Evolutionary conservation across 2,797 vertebrate species (phyloP).

Genomic region (Melanitta fusca): DNA sequence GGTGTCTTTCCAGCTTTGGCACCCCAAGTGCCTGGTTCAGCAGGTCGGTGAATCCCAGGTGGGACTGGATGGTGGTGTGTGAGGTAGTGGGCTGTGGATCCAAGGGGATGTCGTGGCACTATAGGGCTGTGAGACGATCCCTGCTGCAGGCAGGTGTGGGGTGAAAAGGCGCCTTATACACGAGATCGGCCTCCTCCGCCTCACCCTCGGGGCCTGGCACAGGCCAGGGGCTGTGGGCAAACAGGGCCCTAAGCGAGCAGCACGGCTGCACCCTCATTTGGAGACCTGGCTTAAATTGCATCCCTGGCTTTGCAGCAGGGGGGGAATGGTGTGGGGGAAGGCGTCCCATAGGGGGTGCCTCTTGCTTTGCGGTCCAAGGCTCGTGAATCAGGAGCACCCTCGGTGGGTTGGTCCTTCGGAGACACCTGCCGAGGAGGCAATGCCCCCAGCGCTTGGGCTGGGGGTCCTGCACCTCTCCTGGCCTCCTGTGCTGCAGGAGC

Average conservation of each 20-base stretch:
- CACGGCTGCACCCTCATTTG: not conserved
- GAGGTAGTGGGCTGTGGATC: rapidly evolving
- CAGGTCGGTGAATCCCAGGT: rapidly evolving
- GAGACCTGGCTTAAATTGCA: not conserved
- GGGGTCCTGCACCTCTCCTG: too few species aligned
- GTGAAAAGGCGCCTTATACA: not conserved
- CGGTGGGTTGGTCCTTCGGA: not conserved
- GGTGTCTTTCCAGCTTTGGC: not conserved
- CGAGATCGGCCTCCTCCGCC: not conserved
- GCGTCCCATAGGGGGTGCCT: not conserved
- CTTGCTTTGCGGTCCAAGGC: not conserved
- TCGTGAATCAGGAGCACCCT: not conserved
- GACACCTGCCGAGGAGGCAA: not conserved
- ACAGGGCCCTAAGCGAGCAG: not conserved
- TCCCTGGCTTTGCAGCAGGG: not conserved
- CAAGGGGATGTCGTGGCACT: not conserved
- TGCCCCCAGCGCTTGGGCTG: not conserved
- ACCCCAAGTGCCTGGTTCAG: rapidly evolving
- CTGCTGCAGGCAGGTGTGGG: not conserved
- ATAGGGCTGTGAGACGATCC: rapidly evolving
- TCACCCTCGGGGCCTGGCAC: not conserved
- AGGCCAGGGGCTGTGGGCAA: not conserved
- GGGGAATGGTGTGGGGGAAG: not conserved
- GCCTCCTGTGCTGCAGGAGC: too few species aligned
- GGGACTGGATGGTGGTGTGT: not conserved